Conservation (phyloP, 1,140 invertebrate genomes). For the fruit fly (Drosophila melanogaster) region DNA sequence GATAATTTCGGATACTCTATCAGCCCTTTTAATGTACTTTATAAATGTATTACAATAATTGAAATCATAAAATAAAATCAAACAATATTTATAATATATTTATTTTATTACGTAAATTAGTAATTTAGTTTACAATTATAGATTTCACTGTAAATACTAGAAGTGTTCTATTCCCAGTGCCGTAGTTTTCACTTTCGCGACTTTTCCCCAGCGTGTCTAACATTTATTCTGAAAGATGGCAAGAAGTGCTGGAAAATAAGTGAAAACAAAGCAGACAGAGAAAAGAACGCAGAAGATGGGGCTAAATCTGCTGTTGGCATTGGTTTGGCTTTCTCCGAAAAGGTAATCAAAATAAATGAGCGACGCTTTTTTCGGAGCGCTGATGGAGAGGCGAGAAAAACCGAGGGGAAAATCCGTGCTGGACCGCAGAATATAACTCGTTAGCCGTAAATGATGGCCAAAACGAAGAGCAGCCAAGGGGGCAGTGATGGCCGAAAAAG, state of each 20-base stretch:
- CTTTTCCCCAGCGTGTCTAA: background rate
- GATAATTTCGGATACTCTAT: background rate
- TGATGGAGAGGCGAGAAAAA: constrained; percentile 50
- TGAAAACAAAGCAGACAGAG: constrained; percentile 17
- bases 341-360: constrained; percentile 83
- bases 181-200: constrained; percentile 16
- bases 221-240: constrained; percentile 34
- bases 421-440: constrained; percentile 67
- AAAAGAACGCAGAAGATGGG: constrained; percentile 25
- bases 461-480: no score
- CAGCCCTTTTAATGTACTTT: no score
- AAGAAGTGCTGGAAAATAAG: constrained; percentile 15
- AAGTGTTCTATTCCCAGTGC: constrained; percentile 27
- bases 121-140: background rate
- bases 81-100: no score
- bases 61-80: background rate
- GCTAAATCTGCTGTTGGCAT: constrained; percentile 56
- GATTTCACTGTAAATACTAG: constrained; percentile 14
- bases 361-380: constrained; percentile 64
- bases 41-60: no score
- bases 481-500: constrained; percentile 16
- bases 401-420: constrained; percentile 11
- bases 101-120: no score
- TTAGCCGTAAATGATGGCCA: constrained; percentile 54
- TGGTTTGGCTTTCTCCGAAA: constrained; percentile 51